These are phyloP conservation scores for Paramuricea clavata DNA, from an alignment of 92 coral and sea anemone species.

Conservation along the genomic window DNA sequence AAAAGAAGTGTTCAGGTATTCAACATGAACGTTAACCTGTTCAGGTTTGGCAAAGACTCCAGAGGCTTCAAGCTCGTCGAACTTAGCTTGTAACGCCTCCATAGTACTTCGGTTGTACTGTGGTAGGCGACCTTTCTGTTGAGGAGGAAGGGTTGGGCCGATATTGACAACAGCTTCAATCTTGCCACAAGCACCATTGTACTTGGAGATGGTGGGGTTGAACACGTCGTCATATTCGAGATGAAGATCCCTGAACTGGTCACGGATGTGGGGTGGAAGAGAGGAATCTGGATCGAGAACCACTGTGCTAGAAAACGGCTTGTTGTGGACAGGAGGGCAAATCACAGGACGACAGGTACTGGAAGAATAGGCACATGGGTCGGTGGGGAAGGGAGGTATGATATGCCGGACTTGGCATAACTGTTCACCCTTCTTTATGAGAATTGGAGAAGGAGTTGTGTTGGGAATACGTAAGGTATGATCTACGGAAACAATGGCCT, in stretches of 20 bases:
- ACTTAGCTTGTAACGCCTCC: neutral
- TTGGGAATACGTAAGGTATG: conserved; percentile 45
- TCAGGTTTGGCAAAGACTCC: too few species aligned
- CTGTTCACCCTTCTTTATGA: conserved; percentile 64
- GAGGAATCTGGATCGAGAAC: conserved; percentile 59
- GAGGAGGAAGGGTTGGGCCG: too few species aligned
- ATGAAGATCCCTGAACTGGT: conserved; percentile 51
- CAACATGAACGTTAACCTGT: too few species aligned
- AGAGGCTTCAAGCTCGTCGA: neutral
- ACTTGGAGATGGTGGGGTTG: conserved; percentile 72
- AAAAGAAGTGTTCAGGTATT: conserved; percentile 12
- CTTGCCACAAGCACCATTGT: conserved; percentile 68
- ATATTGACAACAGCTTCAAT: conserved; percentile 64
- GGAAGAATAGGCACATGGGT: too few species aligned
- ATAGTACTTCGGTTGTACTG: too few species aligned
- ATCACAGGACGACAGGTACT: conserved; percentile 14
- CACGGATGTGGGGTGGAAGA: conserved; percentile 48
- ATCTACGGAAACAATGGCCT: neutral
- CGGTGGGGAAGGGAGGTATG: conserved; percentile 20
- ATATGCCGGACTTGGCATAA: conserved; percentile 59
- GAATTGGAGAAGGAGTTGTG: conserved; percentile 54
- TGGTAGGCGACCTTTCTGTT: conserved; percentile 56
- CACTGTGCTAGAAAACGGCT: conserved; percentile 45
- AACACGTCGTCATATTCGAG: conserved; percentile 61
- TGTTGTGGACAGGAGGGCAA: conserved; percentile 25